These are phyloP conservation scores for Mugil cephalus DNA, from an alignment of 2,113 vertebrate genomes.

Conservation along the genomic window DNA sequence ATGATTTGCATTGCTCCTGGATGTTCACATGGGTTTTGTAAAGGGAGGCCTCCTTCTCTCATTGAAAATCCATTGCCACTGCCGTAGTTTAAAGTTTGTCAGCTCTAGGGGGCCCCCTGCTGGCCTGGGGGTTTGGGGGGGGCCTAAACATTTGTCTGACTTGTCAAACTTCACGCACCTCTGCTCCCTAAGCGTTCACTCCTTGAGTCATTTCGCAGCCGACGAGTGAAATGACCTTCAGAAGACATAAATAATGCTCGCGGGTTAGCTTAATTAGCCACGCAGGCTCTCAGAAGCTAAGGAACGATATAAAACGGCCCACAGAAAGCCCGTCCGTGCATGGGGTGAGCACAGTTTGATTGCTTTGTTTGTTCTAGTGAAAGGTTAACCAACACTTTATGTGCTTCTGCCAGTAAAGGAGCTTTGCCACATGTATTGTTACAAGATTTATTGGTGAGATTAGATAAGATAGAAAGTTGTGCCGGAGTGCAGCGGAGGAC, in stretches of 20 bases:
- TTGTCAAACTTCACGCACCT: too few relatives aligned
- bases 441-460: background rate
- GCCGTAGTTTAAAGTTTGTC: too few relatives aligned
- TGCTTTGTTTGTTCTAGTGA: constrained; percentile 47
- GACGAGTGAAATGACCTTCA: constrained; percentile 1
- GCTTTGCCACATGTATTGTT: too few relatives aligned
- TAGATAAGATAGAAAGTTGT: background rate
- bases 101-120: too few relatives aligned
- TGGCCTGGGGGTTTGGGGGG: too few relatives aligned
- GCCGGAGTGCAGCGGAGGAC: background rate
- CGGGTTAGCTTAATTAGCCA: constrained; percentile 19
- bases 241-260: constrained; percentile 3
- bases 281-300: background rate
- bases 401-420: background rate
- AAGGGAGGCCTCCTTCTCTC: too few relatives aligned
- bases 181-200: constrained; percentile 6
- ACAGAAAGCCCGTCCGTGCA: background rate
- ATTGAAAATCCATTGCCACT: too few relatives aligned
- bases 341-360: constrained; percentile 31
- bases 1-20: too few relatives aligned
- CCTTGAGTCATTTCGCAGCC: background rate
- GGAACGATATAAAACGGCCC: constrained; percentile 23
- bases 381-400: constrained; percentile 56
- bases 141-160: too few relatives aligned
- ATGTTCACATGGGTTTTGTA: too few relatives aligned